Percentiles rank a stretch among this genome's conserved stretches.
These are phyloP conservation scores for Ceratina australensis DNA, from an alignment of 1,140 invertebrate species.

Conservation along the genomic window DNA sequence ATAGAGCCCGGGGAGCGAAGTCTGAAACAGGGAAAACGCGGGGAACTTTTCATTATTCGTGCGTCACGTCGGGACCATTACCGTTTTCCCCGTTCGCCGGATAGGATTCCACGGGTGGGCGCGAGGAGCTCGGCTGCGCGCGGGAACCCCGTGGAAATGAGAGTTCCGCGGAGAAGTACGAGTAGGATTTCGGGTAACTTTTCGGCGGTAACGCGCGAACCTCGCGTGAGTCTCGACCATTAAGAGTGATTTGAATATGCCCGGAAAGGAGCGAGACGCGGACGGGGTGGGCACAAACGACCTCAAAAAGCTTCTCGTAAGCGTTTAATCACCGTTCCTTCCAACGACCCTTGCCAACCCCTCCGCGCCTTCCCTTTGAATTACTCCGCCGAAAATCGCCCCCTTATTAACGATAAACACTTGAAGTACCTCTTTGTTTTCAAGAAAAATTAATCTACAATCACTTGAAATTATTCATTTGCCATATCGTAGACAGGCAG, in stretches of 20 bases:
- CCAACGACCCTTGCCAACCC: conserved; percentile 16
- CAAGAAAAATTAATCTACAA: no score
- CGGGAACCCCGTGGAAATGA: not conserved
- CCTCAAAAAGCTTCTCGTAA: conserved; percentile 55
- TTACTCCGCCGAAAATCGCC: not conserved
- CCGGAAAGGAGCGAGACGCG: conserved; percentile 35
- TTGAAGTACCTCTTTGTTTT: not conserved
- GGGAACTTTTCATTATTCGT: conserved; percentile 10
- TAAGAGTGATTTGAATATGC: conserved; percentile 59
- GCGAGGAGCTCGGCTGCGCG: no score
- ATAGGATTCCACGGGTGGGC: not conserved
- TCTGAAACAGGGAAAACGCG: not conserved
- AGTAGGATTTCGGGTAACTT: conserved; percentile 17
- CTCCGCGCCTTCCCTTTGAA: not conserved
- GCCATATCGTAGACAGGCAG: no score
- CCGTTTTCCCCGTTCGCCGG: conserved; percentile 13
- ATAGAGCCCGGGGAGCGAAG: not conserved
- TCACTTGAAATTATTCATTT: no score
- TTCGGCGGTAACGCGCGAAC: conserved; percentile 16
- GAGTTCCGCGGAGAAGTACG: not conserved
- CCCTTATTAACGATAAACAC: not conserved
- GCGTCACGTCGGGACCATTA: conserved; percentile 22
- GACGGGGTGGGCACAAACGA: conserved; percentile 43
- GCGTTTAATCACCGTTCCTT: conserved; percentile 52
- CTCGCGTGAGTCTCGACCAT: conserved; percentile 50